phyloP scores from a whole-genome alignment of 2,888 invertebrate species.

The Erpobdella octoculata region DNA sequence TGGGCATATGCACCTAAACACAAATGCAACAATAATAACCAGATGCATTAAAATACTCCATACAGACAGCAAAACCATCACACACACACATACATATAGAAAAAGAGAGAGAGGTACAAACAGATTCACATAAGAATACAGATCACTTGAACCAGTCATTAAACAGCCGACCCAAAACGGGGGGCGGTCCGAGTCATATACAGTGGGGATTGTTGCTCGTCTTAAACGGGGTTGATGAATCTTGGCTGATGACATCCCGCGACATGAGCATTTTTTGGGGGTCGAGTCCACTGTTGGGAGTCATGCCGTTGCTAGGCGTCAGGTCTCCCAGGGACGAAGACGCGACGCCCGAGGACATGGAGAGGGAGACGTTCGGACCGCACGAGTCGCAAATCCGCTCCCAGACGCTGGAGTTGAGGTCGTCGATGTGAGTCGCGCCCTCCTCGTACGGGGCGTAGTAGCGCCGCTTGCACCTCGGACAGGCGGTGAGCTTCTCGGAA shows the following conservation, averaged over 20 bases:
- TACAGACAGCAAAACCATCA: no score
- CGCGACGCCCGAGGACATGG: conserved; percentile 9
- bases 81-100: no score
- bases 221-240: conserved; percentile 9
- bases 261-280: conserved; percentile 20
- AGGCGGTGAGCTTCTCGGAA: conserved; percentile 16
- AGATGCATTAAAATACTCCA: no score
- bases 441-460: conserved; percentile 18
- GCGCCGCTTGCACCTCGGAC: conserved; percentile 23
- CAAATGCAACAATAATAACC: no score
- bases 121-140: no score
- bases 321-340: background rate
- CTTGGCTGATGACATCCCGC: conserved; percentile 4
- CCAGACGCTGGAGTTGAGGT: conserved; percentile 25
- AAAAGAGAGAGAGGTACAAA: no score
- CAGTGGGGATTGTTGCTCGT: background rate
- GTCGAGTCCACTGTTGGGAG: conserved; percentile 12
- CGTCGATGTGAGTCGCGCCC: conserved; percentile 13
- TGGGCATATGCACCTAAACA: no score
- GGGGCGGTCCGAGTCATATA: conserved; percentile 20
- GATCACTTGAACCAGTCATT: no score
- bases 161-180: no score
- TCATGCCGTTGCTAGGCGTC: background rate
- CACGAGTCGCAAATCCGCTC: conserved; percentile 23
- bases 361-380: conserved; percentile 10